A percentile compares a stretch with the other conserved stretches of the same genome.
Conservation (phyloP, 2,113 vertebrate genomes). For the Anguilla japonica region DNA sequence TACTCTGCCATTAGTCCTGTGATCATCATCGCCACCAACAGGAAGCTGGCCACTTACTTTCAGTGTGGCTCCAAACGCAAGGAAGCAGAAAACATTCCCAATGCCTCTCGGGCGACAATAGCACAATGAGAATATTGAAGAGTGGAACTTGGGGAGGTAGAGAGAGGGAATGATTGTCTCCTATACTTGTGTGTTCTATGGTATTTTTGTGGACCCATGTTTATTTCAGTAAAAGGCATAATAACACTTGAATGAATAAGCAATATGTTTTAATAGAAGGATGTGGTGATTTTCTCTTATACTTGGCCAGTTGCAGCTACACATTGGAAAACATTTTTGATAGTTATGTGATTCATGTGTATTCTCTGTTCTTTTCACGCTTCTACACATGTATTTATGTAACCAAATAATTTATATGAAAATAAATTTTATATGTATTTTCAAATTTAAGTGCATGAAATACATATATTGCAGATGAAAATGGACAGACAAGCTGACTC, state of each 20-base stretch:
- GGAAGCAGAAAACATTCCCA: background rate
- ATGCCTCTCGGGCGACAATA: background rate
- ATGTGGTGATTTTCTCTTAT: background rate
- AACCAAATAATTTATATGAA: too few relatives aligned
- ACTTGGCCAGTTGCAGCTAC: background rate
- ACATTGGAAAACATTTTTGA: background rate
- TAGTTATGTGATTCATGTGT: background rate
- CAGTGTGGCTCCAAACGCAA: background rate
- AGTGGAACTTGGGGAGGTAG: background rate
- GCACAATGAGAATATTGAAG: too few relatives aligned
- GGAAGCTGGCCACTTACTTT: constrained; percentile 25
- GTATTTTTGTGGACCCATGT: background rate
- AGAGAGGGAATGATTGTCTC: background rate
- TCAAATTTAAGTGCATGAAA: too few relatives aligned
- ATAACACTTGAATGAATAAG: background rate
- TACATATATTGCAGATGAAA: too few relatives aligned
- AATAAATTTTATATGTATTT: too few relatives aligned
- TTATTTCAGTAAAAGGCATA: background rate
- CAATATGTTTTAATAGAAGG: background rate
- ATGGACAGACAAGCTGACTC: too few relatives aligned
- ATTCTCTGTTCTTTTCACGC: too few relatives aligned
- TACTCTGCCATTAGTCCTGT: constrained; percentile 42
- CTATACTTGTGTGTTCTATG: background rate
- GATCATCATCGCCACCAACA: constrained; percentile 40
- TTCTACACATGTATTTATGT: too few relatives aligned